A percentile compares a stretch with the other conserved stretches of the same genome.
Evolutionary conservation across 2,888 invertebrate genomes (phyloP).

Genomic region (Alcis repandata): DNA sequence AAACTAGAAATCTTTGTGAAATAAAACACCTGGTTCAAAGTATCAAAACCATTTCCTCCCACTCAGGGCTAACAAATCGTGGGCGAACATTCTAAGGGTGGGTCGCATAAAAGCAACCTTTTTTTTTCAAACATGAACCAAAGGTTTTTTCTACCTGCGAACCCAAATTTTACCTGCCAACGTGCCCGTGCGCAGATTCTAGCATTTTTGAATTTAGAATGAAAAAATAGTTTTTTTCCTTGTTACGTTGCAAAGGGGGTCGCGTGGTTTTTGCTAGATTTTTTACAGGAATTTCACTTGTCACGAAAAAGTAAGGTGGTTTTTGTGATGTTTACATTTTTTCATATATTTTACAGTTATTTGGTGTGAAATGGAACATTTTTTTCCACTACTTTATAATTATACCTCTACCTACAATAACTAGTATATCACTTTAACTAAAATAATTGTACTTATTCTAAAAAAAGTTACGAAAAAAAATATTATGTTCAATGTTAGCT

Average conservation of each 20-base stretch:
- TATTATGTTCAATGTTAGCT: too few species aligned
- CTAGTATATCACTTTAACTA: too few species aligned
- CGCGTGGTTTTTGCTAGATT: constrained; percentile 68
- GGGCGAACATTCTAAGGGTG: constrained; percentile 77
- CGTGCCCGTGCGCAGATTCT: constrained; percentile 77
- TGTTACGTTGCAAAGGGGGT: constrained; percentile 67
- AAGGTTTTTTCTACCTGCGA: constrained; percentile 85
- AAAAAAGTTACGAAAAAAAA: too few species aligned
- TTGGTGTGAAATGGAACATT: constrained; percentile 16
- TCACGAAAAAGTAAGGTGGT: constrained; percentile 63
- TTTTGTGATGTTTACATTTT: constrained; percentile 74
- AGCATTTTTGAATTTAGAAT: constrained; percentile 67
- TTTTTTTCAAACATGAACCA: constrained; percentile 74
- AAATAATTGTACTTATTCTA: too few species aligned
- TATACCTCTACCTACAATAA: too few species aligned
- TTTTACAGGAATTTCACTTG: constrained; percentile 82
- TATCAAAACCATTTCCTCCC: constrained; percentile 50
- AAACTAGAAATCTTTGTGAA: too few species aligned
- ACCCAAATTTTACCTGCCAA: constrained; percentile 78
- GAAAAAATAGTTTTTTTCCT: constrained; percentile 64
- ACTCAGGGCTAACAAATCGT: constrained; percentile 68
- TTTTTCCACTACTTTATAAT: too few species aligned
- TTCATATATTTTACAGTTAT: constrained; percentile 45
- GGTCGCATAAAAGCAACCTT: constrained; percentile 81
- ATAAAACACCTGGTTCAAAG: constrained; percentile 35